A percentile compares a stretch with the other conserved stretches of the same genome.
These are phyloP conservation scores for Aegypius monachus DNA, from an alignment of 2,113 vertebrate species.

Conservation along the genomic window DNA sequence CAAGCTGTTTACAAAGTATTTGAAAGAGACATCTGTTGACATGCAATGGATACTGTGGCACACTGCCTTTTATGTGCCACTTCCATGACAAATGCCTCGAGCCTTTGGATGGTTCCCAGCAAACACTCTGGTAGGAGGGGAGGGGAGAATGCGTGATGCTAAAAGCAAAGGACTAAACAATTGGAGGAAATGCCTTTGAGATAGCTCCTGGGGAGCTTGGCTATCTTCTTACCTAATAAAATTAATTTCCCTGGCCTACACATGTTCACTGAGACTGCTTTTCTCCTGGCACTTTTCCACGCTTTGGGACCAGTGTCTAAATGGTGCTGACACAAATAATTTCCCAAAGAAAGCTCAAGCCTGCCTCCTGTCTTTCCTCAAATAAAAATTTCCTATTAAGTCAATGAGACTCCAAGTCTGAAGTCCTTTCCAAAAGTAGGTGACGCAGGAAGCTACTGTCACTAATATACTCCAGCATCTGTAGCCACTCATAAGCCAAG, in stretches of 20 bases:
- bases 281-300: background rate
- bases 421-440: background rate
- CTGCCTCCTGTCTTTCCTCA: background rate
- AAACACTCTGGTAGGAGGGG: background rate
- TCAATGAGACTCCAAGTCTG: background rate
- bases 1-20: background rate
- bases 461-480: background rate
- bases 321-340: background rate
- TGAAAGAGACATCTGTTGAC: background rate
- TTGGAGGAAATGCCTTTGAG: conserved; percentile 26
- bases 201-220: background rate
- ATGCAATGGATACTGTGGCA: background rate
- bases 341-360: background rate
- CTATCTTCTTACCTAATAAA: conserved; percentile 8
- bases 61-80: background rate
- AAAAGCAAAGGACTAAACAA: background rate
- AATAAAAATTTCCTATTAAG: background rate
- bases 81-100: background rate
- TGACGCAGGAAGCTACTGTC: background rate
- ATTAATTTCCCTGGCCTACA: background rate
- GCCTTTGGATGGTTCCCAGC: background rate
- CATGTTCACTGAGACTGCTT: background rate
- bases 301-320: background rate
- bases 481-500: background rate
- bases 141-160: background rate